These are phyloP conservation scores for Elephas maximus DNA, from an alignment of 2,113 vertebrate genomes.

Conservation along the genomic window DNA sequence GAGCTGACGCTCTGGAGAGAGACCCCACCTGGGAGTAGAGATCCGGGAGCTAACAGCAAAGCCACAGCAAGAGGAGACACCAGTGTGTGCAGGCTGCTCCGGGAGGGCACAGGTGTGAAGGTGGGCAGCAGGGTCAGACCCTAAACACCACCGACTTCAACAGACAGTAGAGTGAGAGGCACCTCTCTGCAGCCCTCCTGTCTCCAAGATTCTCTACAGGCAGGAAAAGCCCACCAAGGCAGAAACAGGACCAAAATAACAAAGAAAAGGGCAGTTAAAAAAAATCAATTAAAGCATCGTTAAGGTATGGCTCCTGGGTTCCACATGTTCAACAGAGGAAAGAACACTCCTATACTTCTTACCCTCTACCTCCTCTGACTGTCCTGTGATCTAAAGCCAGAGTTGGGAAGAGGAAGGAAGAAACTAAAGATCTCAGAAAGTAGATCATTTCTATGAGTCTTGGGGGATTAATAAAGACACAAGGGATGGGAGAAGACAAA, in stretches of 20 bases:
- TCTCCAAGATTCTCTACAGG: not conserved
- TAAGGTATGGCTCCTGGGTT: not conserved
- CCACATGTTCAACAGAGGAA: not conserved
- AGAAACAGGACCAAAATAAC: not conserved
- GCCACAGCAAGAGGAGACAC: not conserved
- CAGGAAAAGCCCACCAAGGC: not conserved
- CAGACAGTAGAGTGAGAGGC: not conserved
- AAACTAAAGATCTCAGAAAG: not conserved
- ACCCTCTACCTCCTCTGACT: not conserved
- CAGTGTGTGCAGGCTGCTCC: fast-evolving
- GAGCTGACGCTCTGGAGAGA: not conserved
- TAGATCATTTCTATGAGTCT: not conserved
- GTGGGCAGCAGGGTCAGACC: no score
- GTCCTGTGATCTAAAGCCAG: not conserved
- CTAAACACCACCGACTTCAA: not conserved
- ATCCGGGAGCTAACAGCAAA: no score
- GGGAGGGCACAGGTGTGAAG: not conserved
- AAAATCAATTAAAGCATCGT: not conserved
- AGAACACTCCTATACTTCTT: not conserved
- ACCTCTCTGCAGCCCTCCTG: not conserved
- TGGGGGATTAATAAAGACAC: not conserved
- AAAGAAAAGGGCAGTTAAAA: not conserved
- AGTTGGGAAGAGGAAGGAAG: not conserved
- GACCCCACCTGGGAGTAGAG: not conserved
- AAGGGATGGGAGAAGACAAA: not conserved